phyloP scores from a whole-genome alignment of 2,888 invertebrate genomes.

The Neoascia interrupta region DNA sequence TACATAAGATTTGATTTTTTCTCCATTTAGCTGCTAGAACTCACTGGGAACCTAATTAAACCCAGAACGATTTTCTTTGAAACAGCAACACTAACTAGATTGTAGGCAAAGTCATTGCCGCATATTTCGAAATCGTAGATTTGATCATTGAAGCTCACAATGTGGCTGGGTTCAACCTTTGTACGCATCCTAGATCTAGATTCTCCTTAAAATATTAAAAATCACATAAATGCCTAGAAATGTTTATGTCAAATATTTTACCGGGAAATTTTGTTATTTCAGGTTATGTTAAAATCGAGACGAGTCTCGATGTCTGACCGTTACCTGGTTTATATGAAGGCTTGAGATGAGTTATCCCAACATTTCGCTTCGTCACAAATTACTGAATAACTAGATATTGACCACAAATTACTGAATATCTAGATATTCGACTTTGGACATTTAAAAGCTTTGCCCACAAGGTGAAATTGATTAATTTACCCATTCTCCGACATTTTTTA shows the following conservation, averaged over 20 bases:
- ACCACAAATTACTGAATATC: no score
- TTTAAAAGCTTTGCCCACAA: no score
- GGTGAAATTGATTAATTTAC: no score
- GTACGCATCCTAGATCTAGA: conserved; percentile 71
- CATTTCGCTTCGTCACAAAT: no score
- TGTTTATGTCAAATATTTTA: conserved; percentile 1
- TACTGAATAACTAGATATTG: no score
- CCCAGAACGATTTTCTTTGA: conserved; percentile 82
- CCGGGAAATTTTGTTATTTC: conserved; percentile 6
- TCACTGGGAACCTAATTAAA: conserved; percentile 82
- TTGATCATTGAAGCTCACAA: conserved; percentile 81
- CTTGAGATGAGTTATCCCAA: no score
- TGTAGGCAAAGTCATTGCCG: conserved; percentile 84
- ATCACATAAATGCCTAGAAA: not conserved
- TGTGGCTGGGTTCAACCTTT: conserved; percentile 78
- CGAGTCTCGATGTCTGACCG: not conserved
- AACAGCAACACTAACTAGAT: conserved; percentile 83
- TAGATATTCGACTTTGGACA: no score
- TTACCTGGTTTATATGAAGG: no score
- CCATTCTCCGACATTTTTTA: no score
- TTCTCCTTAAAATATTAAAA: not conserved
- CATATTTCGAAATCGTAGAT: conserved; percentile 83
- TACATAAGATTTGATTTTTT: not conserved
- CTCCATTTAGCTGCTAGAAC: conserved; percentile 48
- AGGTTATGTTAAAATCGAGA: conserved; percentile 5